A percentile compares a stretch with the other conserved stretches of the same genome.
These are phyloP conservation scores for Drosophila punjabiensis DNA, from an alignment of 1,140 invertebrate genomes.

Conservation along the genomic window DNA sequence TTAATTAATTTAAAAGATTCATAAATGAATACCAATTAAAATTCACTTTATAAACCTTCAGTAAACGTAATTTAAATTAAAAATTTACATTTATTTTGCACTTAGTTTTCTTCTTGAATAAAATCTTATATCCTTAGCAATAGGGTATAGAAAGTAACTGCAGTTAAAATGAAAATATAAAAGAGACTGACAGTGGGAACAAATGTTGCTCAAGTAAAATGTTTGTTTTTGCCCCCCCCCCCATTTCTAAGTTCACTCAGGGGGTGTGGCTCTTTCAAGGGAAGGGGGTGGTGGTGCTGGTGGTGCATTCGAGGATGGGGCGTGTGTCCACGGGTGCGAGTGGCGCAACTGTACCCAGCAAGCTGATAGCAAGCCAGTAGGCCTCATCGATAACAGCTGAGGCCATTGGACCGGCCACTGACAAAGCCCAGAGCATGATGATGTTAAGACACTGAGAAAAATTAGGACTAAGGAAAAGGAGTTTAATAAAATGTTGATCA, in stretches of 20 bases:
- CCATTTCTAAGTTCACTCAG: slow-evolving; percentile 64
- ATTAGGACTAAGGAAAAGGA: not conserved
- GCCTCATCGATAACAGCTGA: slow-evolving; percentile 76
- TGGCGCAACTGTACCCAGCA: slow-evolving; percentile 62
- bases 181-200: slow-evolving; percentile 39
- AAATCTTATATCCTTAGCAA: not conserved
- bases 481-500: not conserved
- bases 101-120: not conserved
- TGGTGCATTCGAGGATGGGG: slow-evolving; percentile 1
- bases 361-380: slow-evolving; percentile 46
- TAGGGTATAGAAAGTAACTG: slow-evolving; percentile 19
- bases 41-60: not conserved
- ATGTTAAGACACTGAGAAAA: slow-evolving; percentile 23
- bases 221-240: slow-evolving; percentile 67
- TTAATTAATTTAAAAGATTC: not conserved
- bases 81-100: not conserved
- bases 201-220: slow-evolving; percentile 80
- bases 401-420: slow-evolving; percentile 64
- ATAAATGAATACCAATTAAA: not conserved
- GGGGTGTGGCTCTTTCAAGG: not conserved
- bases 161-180: slow-evolving; percentile 15
- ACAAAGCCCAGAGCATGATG: slow-evolving; percentile 30
- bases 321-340: slow-evolving; percentile 8
- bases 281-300: not conserved
- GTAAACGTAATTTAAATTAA: not conserved